phyloP scores from a whole-genome alignment of 1,140 invertebrate genomes.

The Musca vetustissima region DNA sequence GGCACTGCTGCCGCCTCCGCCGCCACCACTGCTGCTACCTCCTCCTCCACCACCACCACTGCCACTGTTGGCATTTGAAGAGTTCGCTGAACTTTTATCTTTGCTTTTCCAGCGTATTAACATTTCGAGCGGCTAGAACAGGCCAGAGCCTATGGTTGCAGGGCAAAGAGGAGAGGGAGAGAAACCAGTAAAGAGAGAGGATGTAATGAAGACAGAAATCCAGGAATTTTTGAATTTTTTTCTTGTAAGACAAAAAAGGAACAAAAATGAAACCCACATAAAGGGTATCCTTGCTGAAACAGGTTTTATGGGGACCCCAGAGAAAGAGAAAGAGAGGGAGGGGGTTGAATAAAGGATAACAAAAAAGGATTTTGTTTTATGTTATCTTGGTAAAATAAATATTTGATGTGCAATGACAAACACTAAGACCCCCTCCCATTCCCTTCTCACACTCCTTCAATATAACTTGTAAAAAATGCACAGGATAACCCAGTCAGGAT shows the following conservation, averaged over 20 bases:
- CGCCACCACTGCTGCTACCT: too few species aligned
- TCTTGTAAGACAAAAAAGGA: background rate
- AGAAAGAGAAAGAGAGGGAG: background rate
- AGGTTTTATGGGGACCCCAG: background rate
- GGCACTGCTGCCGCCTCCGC: constrained; percentile 29
- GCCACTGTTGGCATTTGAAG: constrained; percentile 34
- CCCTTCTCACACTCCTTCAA: too few species aligned
- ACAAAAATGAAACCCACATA: too few species aligned
- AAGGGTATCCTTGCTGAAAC: too few species aligned
- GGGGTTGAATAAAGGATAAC: too few species aligned
- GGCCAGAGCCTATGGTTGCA: constrained; percentile 13
- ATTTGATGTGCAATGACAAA: constrained; percentile 15
- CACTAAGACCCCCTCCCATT: too few species aligned
- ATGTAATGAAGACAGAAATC: too few species aligned
- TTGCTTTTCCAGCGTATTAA: constrained; percentile 63
- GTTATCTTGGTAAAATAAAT: constrained; percentile 17
- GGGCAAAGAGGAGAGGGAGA: background rate
- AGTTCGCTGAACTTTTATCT: constrained; percentile 59
- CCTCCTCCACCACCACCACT: too few species aligned
- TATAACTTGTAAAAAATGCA: too few species aligned
- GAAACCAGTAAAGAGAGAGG: too few species aligned
- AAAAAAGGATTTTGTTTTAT: constrained; percentile 5
- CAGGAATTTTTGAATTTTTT: too few species aligned
- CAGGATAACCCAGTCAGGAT: too few species aligned
- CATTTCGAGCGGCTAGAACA: constrained; percentile 46